Percentiles rank a stretch among this genome's conserved stretches.
Evolutionary conservation across 2,113 vertebrate species (phyloP).

Genomic region (Puntigrus tetrazona): DNA sequence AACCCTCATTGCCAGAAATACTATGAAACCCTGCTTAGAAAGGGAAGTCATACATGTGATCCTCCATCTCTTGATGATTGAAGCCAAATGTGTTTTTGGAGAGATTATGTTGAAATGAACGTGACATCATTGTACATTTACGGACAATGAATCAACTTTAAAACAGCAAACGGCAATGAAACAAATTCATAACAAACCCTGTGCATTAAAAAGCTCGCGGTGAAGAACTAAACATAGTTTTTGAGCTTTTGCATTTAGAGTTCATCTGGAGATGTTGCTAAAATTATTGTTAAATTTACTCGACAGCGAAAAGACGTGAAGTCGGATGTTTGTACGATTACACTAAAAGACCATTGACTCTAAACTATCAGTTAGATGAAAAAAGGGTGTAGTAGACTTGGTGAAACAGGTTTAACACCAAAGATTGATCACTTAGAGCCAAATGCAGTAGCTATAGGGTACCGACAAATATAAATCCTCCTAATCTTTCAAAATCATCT

Average conservation of each 20-base stretch:
- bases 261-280: no score
- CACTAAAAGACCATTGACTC: no score
- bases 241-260: no score
- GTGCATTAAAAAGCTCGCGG: neutral
- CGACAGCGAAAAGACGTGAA: no score
- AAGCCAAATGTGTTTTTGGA: constrained; percentile 73
- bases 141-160: constrained; percentile 44
- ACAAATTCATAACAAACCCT: constrained; percentile 32
- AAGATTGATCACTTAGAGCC: no score
- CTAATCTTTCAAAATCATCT: neutral
- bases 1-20: constrained; percentile 59
- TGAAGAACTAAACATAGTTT: no score
- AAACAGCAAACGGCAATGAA: constrained; percentile 36
- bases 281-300: no score
- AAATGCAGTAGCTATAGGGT: no score
- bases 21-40: constrained; percentile 68
- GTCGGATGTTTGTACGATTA: no score
- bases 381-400: no score
- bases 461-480: neutral
- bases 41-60: constrained; percentile 74
- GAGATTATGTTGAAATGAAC: constrained; percentile 69
- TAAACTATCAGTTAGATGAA: no score
- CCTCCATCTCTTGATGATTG: constrained; percentile 75
- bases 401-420: no score
- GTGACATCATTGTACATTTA: constrained; percentile 60